A percentile compares a stretch with the other conserved stretches of the same genome.
Conservation (phyloP, 2,888 invertebrate genomes). For the Synanthedon formicaeformis region DNA sequence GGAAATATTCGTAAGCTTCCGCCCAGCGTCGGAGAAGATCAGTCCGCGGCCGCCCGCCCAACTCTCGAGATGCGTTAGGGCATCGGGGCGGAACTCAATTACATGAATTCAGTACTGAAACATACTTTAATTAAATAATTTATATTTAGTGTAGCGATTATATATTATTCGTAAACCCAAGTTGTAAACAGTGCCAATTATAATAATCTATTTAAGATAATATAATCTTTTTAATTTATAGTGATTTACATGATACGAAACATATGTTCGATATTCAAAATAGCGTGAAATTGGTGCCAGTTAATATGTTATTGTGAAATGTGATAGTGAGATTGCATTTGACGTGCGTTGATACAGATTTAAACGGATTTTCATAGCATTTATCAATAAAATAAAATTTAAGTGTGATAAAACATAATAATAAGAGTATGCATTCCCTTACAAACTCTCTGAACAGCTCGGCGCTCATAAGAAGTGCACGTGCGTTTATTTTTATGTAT, state of each 20-base stretch:
- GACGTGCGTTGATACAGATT: neutral
- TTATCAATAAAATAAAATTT: neutral
- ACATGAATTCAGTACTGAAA: neutral
- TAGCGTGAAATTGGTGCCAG: neutral
- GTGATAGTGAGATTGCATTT: neutral
- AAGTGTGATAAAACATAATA: neutral
- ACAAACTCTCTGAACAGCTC: conserved; percentile 26
- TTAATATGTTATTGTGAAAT: neutral
- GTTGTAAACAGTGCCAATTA: neutral
- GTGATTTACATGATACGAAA: neutral
- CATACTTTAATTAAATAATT: neutral
- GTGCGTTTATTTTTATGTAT: conserved; percentile 61
- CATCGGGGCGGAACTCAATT: conserved; percentile 30
- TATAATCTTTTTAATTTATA: neutral
- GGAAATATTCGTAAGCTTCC: conserved; percentile 35
- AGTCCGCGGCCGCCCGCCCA: conserved; percentile 58
- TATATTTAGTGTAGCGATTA: neutral
- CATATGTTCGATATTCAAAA: neutral
- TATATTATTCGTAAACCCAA: neutral
- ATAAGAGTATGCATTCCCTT: conserved; percentile 47
- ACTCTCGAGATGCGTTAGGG: conserved; percentile 39
- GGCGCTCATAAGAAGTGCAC: conserved; percentile 24
- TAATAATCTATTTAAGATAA: neutral
- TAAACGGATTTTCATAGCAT: neutral
- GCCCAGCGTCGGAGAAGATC: conserved; percentile 23